Evolutionary conservation across 2,113 vertebrate species (phyloP), one percentile per base, ranked within the genome.

Genomic region (Nematolebias whitei): DNA sequence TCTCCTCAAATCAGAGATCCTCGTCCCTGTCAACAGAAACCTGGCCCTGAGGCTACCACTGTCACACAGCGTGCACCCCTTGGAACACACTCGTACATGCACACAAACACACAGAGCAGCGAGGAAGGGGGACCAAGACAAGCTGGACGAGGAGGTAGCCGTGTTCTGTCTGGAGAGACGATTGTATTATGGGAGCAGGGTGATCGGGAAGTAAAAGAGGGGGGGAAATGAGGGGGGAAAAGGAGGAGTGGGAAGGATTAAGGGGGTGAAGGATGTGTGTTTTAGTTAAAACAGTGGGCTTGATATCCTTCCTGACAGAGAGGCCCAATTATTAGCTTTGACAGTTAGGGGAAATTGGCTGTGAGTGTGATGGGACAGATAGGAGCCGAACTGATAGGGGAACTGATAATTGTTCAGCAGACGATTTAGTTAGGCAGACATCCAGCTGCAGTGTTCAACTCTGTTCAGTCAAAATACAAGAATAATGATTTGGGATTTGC

Each of bases 1-100:
- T 96, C 93, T 93, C 93, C 94, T 96, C 95, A 96, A 96, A 96
- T 97, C 94, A 95, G 93, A 92, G 81, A 93, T 94, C 93, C 93
- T 94, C 94, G 94, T 94, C 94, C 93, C 95, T 96, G 95, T 96
- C 95, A 96, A 93, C 93, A 93, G 94, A 85, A 90, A 90, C 88
- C 84, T 85, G 90, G 86, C 88, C 90, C 90, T 53, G 80, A 88
- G 90, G 90, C 90, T 85, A 89, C 83, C 82, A 70, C 87, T 91
- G 90, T 88, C 90, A 90, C 85, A 81, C 81, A 51, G 71, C 44
- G 70, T 71, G 62, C 78, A 70, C 44, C 69, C 61, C 58, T 43
- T 52, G 5, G 12, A 16, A 56, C 71, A 54, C 35, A 55, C 40
- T 10, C 20, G 32, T 10, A 12, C 20, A 39, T 56, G 53, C 53